Evolutionary conservation across 1,140 invertebrate species (phyloP).

Genomic region (Parapsyche elsis): DNA sequence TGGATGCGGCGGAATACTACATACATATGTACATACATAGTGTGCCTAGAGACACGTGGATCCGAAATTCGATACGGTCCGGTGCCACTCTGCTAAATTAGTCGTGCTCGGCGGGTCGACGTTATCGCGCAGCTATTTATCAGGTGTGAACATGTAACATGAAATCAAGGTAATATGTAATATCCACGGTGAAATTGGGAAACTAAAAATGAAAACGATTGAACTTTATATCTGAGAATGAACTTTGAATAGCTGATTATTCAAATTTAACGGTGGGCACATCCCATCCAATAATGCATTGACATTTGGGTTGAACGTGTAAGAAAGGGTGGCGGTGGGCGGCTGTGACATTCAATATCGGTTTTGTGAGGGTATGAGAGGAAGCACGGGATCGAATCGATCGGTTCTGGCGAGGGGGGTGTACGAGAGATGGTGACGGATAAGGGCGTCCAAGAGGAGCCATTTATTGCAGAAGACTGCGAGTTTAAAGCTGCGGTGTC

Average conservation of each 20-base stretch:
- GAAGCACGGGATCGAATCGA: conserved; percentile 45
- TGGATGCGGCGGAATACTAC: too few species aligned
- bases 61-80: conserved; percentile 25
- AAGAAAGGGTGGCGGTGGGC: conserved; percentile 21
- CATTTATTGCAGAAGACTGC: conserved; percentile 46
- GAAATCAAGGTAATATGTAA: too few species aligned
- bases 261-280: conserved; percentile 9
- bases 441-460: conserved; percentile 47
- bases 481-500: conserved; percentile 17
- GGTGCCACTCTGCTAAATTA: conserved; percentile 23
- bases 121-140: conserved; percentile 6
- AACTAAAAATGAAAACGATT: too few species aligned
- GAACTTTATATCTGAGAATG: too few species aligned
- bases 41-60: conserved; percentile 9
- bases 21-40: not conserved
- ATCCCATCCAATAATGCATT: conserved; percentile 39
- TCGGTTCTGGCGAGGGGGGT: conserved; percentile 27
- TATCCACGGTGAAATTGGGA: too few species aligned
- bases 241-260: not conserved
- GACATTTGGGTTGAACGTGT: conserved; percentile 43
- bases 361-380: not conserved
- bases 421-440: conserved; percentile 43
- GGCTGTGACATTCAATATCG: conserved; percentile 53
- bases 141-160: conserved; percentile 1
- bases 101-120: not conserved